phyloP scores from a whole-genome alignment of 2,888 invertebrate genomes.

The Lepidonotus clava region DNA sequence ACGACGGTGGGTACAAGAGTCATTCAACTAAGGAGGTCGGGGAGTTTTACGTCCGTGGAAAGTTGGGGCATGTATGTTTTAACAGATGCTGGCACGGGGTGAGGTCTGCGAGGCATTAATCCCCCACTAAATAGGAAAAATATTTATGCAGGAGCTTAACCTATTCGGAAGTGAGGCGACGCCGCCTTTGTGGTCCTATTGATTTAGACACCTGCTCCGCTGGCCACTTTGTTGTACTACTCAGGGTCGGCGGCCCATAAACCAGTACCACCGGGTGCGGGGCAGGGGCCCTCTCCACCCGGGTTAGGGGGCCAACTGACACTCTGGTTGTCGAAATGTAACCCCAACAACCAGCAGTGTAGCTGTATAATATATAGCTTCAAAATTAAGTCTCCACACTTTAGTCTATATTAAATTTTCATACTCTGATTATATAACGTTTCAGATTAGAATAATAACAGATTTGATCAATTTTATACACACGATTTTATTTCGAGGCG shows the following conservation, averaged over 20 bases:
- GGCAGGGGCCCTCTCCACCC: too few species aligned
- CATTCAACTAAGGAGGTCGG: background rate
- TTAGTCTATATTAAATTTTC: too few species aligned
- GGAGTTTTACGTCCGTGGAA: too few species aligned
- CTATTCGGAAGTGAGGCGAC: conserved; percentile 12
- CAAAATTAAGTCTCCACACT: too few species aligned
- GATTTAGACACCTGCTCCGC: conserved; percentile 38
- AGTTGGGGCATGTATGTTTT: conserved; percentile 18
- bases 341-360: too few species aligned
- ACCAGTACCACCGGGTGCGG: background rate
- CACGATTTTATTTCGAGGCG: too few species aligned
- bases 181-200: background rate
- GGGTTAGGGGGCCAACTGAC: too few species aligned
- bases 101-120: background rate
- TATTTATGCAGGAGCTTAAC: conserved; percentile 28
- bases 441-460: too few species aligned
- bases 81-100: background rate
- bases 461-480: too few species aligned
- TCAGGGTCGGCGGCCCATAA: conserved; percentile 2
- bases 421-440: too few species aligned
- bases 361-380: too few species aligned
- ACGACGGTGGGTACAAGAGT: background rate
- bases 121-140: conserved; percentile 4
- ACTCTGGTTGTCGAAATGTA: too few species aligned
- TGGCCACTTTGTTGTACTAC: conserved; percentile 45